A percentile compares a stretch with the other conserved stretches of the same genome.
Evolutionary conservation across 2,113 vertebrate genomes (phyloP).

Genomic region (Caracal caracal): DNA sequence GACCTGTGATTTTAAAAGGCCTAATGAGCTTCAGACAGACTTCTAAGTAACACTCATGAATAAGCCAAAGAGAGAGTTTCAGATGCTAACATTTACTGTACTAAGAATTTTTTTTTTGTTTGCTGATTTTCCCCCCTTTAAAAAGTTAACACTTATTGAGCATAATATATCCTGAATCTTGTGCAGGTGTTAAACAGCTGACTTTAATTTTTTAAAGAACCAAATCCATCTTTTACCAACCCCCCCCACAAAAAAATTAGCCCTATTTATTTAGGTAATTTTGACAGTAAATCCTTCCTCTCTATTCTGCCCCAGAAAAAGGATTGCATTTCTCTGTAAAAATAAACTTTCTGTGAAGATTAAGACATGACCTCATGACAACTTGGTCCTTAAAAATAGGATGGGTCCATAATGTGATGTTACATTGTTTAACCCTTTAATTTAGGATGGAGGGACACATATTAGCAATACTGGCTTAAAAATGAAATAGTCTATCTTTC

Average conservation of each 20-base stretch:
- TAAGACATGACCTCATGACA: constrained; percentile 53
- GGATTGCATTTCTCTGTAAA: constrained; percentile 58
- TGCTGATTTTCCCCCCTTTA: constrained; percentile 56
- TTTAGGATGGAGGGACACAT: neutral
- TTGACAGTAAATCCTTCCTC: constrained; percentile 52
- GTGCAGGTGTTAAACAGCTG: constrained; percentile 68
- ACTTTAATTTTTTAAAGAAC: constrained; percentile 57
- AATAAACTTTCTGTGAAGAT: constrained; percentile 66
- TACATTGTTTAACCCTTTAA: constrained; percentile 44
- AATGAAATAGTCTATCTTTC: constrained; percentile 46
- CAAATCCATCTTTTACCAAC: constrained; percentile 57
- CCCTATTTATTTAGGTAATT: constrained; percentile 46
- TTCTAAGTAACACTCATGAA: constrained; percentile 80
- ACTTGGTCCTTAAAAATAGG: constrained; percentile 45
- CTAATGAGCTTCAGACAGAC: constrained; percentile 83
- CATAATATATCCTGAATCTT: constrained; percentile 59
- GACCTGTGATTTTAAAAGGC: constrained; percentile 82
- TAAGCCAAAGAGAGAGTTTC: constrained; percentile 73
- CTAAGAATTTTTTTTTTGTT: constrained; percentile 31
- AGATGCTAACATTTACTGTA: constrained; percentile 76
- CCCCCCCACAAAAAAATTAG: neutral
- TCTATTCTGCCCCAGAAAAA: constrained; percentile 50
- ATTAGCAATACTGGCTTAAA: constrained; percentile 26
- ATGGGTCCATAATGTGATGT: constrained; percentile 35
- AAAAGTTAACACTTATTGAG: constrained; percentile 69